These are phyloP conservation scores for Cardinalis cardinalis DNA, from an alignment of 2,113 vertebrate genomes.

Conservation along the genomic window DNA sequence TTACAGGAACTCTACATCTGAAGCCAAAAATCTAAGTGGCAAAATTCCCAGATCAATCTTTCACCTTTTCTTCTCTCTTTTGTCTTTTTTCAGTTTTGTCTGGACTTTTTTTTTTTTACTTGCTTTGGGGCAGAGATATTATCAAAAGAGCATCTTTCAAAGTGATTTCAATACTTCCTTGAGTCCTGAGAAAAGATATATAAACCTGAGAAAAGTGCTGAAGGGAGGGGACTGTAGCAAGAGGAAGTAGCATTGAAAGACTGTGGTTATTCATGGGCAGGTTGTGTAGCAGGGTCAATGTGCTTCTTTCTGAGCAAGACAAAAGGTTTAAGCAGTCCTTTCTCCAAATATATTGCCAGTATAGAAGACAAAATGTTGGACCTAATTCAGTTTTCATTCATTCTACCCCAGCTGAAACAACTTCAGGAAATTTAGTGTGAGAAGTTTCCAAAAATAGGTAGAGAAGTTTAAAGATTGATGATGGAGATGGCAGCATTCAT, in stretches of 20 bases:
- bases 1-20: not conserved
- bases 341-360: not conserved
- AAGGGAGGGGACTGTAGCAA: not conserved
- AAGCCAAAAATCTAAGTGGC: not conserved
- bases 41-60: not conserved
- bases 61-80: not conserved
- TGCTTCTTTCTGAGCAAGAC: not conserved
- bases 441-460: constrained; percentile 15
- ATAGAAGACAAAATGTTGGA: constrained; percentile 1
- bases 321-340: not conserved
- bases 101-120: not conserved
- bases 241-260: not conserved
- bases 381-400: constrained; percentile 1
- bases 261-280: not conserved
- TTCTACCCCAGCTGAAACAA: not conserved
- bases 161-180: not conserved
- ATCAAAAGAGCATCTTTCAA: not conserved
- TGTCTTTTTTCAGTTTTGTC: not conserved
- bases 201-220: not conserved
- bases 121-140: not conserved
- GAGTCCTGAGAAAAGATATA: not conserved
- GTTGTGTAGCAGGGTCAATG: not conserved
- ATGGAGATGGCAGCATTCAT: not conserved
- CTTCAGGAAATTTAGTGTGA: constrained; percentile 22
- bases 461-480: constrained; percentile 5